These are phyloP conservation scores for Raja brachyura DNA, from an alignment of 2,113 vertebrate genomes.

Conservation along the genomic window DNA sequence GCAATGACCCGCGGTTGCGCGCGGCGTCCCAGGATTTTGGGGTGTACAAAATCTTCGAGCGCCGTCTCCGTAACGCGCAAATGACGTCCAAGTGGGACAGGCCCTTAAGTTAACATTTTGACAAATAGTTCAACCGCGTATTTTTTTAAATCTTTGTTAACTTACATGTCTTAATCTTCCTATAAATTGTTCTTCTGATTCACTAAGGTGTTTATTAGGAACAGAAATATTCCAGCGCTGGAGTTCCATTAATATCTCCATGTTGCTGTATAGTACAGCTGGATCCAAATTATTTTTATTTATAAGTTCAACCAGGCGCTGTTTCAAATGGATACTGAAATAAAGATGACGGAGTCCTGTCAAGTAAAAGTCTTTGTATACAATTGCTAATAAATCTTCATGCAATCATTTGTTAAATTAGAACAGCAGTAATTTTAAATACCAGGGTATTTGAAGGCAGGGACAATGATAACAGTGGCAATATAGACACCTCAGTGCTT, in stretches of 20 bases:
- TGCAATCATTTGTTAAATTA: neutral
- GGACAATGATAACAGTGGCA: neutral
- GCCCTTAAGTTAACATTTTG: neutral
- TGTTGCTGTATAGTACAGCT: conserved; percentile 45
- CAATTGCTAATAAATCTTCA: no score
- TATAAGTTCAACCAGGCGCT: conserved; percentile 58
- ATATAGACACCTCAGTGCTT: neutral
- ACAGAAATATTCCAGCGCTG: conserved; percentile 49
- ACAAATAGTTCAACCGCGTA: neutral
- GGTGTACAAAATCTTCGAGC: no score
- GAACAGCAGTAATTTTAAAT: neutral
- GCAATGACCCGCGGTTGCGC: no score
- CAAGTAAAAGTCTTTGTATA: neutral
- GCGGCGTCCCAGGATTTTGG: no score
- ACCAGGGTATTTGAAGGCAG: neutral
- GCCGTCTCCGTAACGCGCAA: no score
- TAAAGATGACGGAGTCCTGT: neutral
- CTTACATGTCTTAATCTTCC: conserved; percentile 52
- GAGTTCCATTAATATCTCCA: conserved; percentile 52
- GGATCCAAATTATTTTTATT: conserved; percentile 54
- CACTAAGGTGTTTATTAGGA: conserved; percentile 41
- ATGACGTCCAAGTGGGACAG: no score
- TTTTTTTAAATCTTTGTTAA: neutral
- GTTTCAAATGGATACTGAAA: conserved; percentile 59
- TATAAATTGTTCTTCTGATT: conserved; percentile 43